Conservation (phyloP, 2,113 vertebrate genomes). For the Hipposideros armiger region DNA sequence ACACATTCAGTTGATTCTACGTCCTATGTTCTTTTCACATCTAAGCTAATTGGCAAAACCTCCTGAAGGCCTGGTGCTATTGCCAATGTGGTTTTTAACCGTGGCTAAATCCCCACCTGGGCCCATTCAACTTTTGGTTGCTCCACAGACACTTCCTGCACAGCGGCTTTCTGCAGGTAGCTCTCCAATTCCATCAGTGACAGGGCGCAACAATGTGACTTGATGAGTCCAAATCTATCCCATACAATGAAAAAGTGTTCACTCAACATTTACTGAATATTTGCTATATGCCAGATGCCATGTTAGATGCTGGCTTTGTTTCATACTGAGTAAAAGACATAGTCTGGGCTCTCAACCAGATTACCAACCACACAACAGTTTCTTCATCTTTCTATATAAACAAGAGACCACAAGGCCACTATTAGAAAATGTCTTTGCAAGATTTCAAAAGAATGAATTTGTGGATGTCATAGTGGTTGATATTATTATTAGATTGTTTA, state of each 20-base stretch:
- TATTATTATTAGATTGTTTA: conserved; percentile 62
- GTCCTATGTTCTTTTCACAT: not conserved
- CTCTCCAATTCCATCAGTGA: not conserved
- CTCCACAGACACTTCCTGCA: not conserved
- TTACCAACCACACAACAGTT: not conserved
- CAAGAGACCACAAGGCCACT: not conserved
- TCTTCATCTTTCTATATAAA: not conserved
- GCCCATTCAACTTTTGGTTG: not conserved
- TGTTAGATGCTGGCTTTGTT: not conserved
- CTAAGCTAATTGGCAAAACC: not conserved
- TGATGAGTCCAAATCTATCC: not conserved
- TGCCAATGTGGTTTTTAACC: not conserved
- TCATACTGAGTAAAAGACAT: not conserved
- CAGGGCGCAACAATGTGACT: not conserved
- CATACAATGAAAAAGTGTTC: not conserved
- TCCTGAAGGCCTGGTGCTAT: not conserved
- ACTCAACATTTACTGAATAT: not conserved
- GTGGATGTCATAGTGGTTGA: conserved; percentile 40
- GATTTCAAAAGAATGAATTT: conserved; percentile 56
- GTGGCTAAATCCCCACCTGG: not conserved
- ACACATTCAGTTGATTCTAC: not conserved
- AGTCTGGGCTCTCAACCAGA: not conserved
- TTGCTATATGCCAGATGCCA: not conserved
- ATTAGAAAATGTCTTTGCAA: not conserved
- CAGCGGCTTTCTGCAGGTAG: not conserved